These are phyloP conservation scores for Epinephelus coioides DNA, from an alignment of 2,797 vertebrate genomes.

Conservation along the genomic window DNA sequence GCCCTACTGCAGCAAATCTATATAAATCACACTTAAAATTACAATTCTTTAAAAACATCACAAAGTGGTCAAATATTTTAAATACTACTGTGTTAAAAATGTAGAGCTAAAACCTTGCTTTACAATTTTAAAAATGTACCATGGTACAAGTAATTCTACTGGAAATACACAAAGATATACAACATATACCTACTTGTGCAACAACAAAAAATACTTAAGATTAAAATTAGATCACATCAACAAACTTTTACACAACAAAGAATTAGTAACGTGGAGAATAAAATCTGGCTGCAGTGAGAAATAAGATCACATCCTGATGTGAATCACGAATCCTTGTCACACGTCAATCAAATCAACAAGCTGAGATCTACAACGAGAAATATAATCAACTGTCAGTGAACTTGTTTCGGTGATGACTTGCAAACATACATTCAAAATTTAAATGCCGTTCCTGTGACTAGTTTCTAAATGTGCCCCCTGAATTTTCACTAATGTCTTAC, in stretches of 20 bases:
- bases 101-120: not conserved
- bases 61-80: not conserved
- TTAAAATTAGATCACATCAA: slow-evolving; percentile 13
- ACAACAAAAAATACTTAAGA: not conserved
- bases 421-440: not conserved
- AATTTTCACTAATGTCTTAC: slow-evolving; percentile 32
- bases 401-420: not conserved
- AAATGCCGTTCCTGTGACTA: not conserved
- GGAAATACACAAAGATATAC: not conserved
- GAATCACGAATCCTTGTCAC: slow-evolving; percentile 19
- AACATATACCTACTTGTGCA: not conserved
- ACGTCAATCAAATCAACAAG: slow-evolving; percentile 26
- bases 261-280: slow-evolving; percentile 5
- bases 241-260: not conserved
- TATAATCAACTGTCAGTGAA: slow-evolving; percentile 12
- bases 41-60: slow-evolving; percentile 33
- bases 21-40: not conserved
- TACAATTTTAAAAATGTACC: not conserved
- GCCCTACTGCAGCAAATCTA: not conserved
- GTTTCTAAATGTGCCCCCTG: slow-evolving; percentile 7
- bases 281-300: slow-evolving; percentile 10
- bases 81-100: slow-evolving; percentile 13
- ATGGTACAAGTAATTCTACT: not conserved
- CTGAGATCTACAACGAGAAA: slow-evolving; percentile 47
- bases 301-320: slow-evolving; percentile 13